These are phyloP conservation scores for Pluvialis apricaria DNA, from an alignment of 2,113 vertebrate species.

Conservation along the genomic window DNA sequence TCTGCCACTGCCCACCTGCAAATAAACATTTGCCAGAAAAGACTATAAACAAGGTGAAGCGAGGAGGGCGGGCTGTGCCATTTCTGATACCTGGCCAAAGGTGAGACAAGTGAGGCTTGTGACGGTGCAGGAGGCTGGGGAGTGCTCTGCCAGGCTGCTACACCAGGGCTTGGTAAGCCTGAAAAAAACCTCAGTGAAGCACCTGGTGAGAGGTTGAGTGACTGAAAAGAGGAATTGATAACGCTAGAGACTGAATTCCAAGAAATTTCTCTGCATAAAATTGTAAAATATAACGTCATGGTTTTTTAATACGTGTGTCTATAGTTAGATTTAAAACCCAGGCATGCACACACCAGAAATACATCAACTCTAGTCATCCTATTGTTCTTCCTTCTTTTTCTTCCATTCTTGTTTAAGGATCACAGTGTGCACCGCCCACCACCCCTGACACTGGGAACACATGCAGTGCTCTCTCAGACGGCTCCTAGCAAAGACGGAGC, in stretches of 20 bases:
- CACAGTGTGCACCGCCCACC: neutral
- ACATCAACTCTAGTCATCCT: neutral
- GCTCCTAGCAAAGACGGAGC: neutral
- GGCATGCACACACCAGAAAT: neutral
- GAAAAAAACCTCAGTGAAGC: neutral
- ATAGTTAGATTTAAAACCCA: neutral
- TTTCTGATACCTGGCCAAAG: neutral
- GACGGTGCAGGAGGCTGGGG: neutral
- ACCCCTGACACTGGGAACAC: rapidly evolving
- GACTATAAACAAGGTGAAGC: neutral
- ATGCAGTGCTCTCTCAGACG: neutral
- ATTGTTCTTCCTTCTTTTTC: neutral
- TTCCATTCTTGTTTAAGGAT: neutral
- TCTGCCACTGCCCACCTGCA: neutral
- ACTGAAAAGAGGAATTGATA: neutral
- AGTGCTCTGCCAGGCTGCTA: neutral
- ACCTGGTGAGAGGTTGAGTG: neutral
- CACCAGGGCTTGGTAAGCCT: neutral
- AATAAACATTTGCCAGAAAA: neutral
- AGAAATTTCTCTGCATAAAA: neutral
- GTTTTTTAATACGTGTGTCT: neutral
- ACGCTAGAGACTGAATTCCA: neutral
- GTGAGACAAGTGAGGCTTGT: neutral
- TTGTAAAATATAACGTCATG: neutral
- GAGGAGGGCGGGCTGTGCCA: neutral